Evolutionary conservation across 2,797 vertebrate genomes (phyloP).

Genomic region (Myripristis jacobus): DNA sequence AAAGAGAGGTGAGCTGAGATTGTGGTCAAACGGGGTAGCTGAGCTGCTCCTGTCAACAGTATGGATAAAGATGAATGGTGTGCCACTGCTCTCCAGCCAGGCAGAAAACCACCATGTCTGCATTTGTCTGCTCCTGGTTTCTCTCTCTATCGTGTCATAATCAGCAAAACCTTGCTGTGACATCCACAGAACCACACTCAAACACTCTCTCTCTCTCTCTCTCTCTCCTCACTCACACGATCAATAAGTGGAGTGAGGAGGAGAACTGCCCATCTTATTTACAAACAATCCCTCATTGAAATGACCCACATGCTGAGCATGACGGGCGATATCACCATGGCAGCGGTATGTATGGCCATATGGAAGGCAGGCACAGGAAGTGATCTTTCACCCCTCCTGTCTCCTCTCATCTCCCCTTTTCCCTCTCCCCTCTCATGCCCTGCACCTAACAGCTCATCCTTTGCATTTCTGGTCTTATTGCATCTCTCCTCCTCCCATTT

Average conservation of each 20-base stretch:
- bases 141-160: constrained; percentile 71
- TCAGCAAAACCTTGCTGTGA: constrained; percentile 67
- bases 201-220: background rate
- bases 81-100: constrained; percentile 77
- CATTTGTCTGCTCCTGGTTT: constrained; percentile 63
- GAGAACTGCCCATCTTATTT: constrained; percentile 29
- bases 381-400: constrained; percentile 64
- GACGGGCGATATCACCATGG: constrained; percentile 44
- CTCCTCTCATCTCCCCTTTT: constrained; percentile 51
- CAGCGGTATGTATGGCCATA: constrained; percentile 60
- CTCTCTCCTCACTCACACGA: background rate
- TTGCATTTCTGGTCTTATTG: constrained; percentile 23
- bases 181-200: constrained; percentile 18
- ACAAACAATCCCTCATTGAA: constrained; percentile 22
- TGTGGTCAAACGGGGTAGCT: constrained; percentile 35
- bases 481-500: background rate
- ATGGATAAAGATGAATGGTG: constrained; percentile 81
- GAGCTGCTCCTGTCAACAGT: constrained; percentile 72
- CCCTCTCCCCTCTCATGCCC: constrained; percentile 36
- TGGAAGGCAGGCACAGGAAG: constrained; percentile 60
- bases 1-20: constrained; percentile 27
- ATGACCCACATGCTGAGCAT: constrained; percentile 45
- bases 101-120: constrained; percentile 80
- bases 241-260: background rate
- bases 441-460: constrained; percentile 15